phyloP scores from a whole-genome alignment of 2,113 vertebrate genomes.

The Labrus mixtus region DNA sequence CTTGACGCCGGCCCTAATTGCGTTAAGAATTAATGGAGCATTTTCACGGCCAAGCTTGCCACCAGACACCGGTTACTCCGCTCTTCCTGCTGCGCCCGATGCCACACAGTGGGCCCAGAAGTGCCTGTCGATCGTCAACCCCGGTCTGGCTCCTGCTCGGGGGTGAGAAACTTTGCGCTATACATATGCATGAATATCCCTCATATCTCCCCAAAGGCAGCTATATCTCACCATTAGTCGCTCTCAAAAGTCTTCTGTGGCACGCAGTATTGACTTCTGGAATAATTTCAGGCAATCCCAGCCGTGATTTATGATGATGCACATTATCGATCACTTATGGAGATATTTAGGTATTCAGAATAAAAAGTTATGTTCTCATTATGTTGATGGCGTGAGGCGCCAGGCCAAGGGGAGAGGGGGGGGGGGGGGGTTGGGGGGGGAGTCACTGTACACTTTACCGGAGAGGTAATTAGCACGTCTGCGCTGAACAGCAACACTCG shows the following conservation, averaged over 20 bases:
- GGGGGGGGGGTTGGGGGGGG: constrained; percentile 84
- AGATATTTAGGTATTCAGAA: constrained; percentile 95
- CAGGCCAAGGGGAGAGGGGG: constrained; percentile 87
- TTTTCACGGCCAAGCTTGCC: constrained; percentile 94
- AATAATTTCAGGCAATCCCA: constrained; percentile 94
- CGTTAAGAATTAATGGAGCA: constrained; percentile 95
- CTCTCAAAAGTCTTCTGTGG: constrained; percentile 86
- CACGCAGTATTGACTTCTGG: constrained; percentile 94
- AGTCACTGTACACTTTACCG: constrained; percentile 77
- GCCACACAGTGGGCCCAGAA: constrained; percentile 91
- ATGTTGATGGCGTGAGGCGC: constrained; percentile 87
- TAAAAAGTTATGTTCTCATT: constrained; percentile 91
- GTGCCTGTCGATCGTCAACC: constrained; percentile 88
- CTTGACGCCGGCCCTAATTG: constrained; percentile 93
- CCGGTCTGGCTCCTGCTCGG: constrained; percentile 85
- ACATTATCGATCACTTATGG: constrained; percentile 97
- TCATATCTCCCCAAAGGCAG: constrained; percentile 93
- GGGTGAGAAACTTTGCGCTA: constrained; percentile 81
- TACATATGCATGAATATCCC: constrained; percentile 82
- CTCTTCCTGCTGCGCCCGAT: constrained; percentile 93
- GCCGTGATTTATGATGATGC: constrained; percentile 97
- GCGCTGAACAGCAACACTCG: constrained; percentile 69
- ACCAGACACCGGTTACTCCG: constrained; percentile 91
- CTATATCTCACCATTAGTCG: constrained; percentile 93
- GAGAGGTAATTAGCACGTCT: constrained; percentile 87